Percentiles rank a stretch among this genome's conserved stretches.
Evolutionary conservation across 2,888 invertebrate species (phyloP).

Genomic region (Spatulosminthurus flaviceps): DNA sequence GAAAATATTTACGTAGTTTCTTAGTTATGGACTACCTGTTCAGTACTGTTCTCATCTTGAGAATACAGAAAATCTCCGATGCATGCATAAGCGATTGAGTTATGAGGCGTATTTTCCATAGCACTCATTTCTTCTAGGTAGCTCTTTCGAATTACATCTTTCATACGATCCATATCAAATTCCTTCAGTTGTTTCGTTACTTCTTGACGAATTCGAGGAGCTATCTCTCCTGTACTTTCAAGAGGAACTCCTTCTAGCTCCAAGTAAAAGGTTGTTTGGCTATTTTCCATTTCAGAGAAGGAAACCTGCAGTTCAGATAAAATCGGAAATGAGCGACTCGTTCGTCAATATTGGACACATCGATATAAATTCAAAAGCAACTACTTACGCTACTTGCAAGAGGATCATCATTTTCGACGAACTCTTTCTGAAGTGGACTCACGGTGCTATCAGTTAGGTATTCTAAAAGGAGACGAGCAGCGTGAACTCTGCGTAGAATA

Average conservation of each 20-base stretch:
- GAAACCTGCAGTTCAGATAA: background rate
- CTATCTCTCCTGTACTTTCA: conserved; percentile 73
- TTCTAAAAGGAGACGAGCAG: conserved; percentile 72
- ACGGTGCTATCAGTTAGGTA: conserved; percentile 89
- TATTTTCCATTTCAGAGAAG: conserved; percentile 76
- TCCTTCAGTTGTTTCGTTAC: conserved; percentile 68
- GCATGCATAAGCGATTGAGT: conserved; percentile 78
- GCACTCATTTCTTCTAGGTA: conserved; percentile 75
- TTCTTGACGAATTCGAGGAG: conserved; percentile 70
- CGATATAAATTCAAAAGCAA: background rate
- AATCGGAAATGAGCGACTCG: background rate
- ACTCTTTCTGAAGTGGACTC: conserved; percentile 82
- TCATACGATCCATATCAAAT: conserved; percentile 80
- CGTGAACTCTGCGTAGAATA: conserved; percentile 52
- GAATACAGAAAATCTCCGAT: conserved; percentile 88
- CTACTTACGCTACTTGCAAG: conserved; percentile 78
- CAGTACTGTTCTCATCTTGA: conserved; percentile 72
- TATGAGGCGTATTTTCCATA: conserved; percentile 81
- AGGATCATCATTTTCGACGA: conserved; percentile 84
- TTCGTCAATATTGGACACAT: conserved; percentile 19
- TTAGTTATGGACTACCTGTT: background rate
- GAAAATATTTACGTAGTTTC: too few species aligned
- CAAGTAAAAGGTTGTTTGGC: conserved; percentile 76
- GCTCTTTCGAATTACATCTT: conserved; percentile 76
- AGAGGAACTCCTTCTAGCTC: conserved; percentile 80